phyloP scores from a whole-genome alignment of 1,140 invertebrate species.

The Trachelipus rathkii region DNA sequence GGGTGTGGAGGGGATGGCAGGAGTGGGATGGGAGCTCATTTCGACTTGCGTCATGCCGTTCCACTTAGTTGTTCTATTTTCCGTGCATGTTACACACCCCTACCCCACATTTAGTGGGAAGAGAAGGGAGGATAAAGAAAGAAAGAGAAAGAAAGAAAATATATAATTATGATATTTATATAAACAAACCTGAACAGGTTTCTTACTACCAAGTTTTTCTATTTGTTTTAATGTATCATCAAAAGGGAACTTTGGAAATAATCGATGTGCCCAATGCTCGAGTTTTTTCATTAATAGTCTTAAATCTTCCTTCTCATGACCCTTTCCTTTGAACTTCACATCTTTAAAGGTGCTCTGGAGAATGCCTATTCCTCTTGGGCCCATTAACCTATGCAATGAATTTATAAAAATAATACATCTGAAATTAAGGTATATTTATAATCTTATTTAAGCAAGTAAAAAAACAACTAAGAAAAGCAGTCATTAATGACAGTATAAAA shows the following conservation, averaged over 20 bases:
- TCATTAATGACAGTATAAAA: not conserved
- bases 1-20: too few species aligned
- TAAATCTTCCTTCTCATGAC: conserved; percentile 77
- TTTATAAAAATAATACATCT: not conserved
- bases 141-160: too few species aligned
- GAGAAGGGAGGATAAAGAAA: too few species aligned
- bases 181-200: conserved; percentile 57
- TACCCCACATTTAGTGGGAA: too few species aligned
- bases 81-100: too few species aligned
- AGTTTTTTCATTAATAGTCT: conserved; percentile 71
- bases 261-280: conserved; percentile 86
- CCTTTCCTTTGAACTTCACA: conserved; percentile 72
- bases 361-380: conserved; percentile 70
- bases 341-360: conserved; percentile 74
- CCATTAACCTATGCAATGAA: conserved; percentile 56
- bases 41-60: too few species aligned
- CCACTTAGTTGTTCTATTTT: too few species aligned
- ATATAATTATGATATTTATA: too few species aligned
- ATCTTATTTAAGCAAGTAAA: not conserved
- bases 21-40: too few species aligned
- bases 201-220: conserved; percentile 72
- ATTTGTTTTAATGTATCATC: conserved; percentile 76
- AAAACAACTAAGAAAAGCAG: not conserved
- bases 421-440: not conserved
- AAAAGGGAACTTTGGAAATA: conserved; percentile 83